Percentiles rank a stretch among this genome's conserved stretches.
These are phyloP conservation scores for Melitaea athalia DNA, from an alignment of 2,888 invertebrate genomes.

Conservation along the genomic window DNA sequence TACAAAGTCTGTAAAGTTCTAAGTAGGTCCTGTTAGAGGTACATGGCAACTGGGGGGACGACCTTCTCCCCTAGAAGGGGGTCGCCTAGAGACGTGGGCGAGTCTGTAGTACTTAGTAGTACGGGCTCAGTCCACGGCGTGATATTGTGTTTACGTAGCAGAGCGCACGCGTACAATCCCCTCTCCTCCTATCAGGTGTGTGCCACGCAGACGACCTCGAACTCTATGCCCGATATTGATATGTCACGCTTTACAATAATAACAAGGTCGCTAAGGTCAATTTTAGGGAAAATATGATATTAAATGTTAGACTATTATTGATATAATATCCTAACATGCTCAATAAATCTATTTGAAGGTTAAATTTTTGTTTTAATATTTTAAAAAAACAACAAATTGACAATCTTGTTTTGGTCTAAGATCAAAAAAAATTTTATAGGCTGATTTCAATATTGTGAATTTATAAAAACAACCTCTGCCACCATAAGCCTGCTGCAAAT, in stretches of 20 bases:
- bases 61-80: constrained; percentile 35
- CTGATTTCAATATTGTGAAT: no score
- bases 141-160: constrained; percentile 74
- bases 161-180: constrained; percentile 64
- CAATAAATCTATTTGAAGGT: no score
- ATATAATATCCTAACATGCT: not conserved
- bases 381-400: no score
- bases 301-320: constrained; percentile 2
- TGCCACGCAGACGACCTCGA: constrained; percentile 59
- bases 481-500: no score
- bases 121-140: constrained; percentile 66
- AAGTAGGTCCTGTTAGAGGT: constrained; percentile 43
- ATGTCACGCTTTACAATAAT: constrained; percentile 38
- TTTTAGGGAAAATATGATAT: constrained; percentile 15
- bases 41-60: constrained; percentile 63
- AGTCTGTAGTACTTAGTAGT: constrained; percentile 81
- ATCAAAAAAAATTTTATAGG: no score
- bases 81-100: constrained; percentile 72
- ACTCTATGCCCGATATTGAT: constrained; percentile 54
- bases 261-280: constrained; percentile 34
- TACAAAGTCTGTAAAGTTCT: constrained; percentile 7
- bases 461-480: no score
- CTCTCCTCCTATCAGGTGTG: constrained; percentile 39
- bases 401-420: no score
- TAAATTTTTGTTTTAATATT: no score